Evolutionary conservation across 2,888 invertebrate species (phyloP), one percentile per base, ranked within the genome.

Genomic region (Bembecia ichneumoniformis): DNA sequence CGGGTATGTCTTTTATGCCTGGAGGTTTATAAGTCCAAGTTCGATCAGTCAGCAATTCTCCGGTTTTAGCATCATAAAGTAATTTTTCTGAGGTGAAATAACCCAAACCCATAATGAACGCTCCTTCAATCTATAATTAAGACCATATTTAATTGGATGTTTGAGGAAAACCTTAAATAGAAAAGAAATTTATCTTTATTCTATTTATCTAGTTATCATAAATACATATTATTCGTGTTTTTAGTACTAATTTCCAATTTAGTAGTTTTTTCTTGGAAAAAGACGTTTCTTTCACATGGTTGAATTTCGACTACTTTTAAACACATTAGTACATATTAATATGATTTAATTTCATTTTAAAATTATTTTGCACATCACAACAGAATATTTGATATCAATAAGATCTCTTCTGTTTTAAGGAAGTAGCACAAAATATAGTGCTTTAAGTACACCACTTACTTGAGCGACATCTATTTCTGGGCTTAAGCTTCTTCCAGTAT

Each of bases 21-120:
- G 94, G 94, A 1, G 92, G 90, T 62, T 93, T 93, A 63, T 94
- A 94, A 47, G 89, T 93, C 96, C 95, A 96, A 3, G 95, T 95
- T 47, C 94, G 89, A 61, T 92, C 90, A 1, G 94, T 94, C 5
- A 93, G 81, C 3, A 94, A 69, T 58, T 89, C 84, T 0, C 95
- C 96, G 3, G 90, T 91, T 5, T 80, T 66, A 3, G 87, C 76
- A 57, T 93, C 90, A 52, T 90, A 92, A 0, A 91, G 74, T 16
- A 93, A 67, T 57, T 93, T 90, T 65, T 96, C 96, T 0, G 88
- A 89, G 0, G 93, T 92, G 90, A 91, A 94, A 61, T 92, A 93
- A 1, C 96, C 96, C 7, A 88, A 74, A 43, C 88, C 94, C 93
- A 94, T 94, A 0, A 93, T 79, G 57, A 94, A 94, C 0, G 93